These are phyloP conservation scores for Sterna hirundo DNA, from an alignment of 2,113 vertebrate species.

Conservation along the genomic window DNA sequence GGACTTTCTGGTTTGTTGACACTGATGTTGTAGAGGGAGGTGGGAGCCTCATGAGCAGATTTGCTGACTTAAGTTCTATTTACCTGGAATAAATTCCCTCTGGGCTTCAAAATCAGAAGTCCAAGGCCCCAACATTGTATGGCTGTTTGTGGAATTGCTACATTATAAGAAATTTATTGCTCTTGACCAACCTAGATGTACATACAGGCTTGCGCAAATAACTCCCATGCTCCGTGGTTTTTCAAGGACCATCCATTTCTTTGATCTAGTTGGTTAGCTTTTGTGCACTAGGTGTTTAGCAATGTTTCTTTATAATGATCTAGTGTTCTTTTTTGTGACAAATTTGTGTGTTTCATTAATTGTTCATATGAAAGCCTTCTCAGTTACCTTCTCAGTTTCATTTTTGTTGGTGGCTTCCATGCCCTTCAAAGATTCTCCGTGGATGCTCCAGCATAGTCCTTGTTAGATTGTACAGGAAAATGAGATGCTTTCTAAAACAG, in stretches of 20 bases:
- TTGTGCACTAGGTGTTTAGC: not conserved
- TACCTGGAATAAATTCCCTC: not conserved
- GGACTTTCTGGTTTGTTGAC: not conserved
- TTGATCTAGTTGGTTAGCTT: not conserved
- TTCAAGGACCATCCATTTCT: slow-evolving; percentile 5
- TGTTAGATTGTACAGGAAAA: slow-evolving; percentile 57
- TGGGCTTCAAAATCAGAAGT: not conserved
- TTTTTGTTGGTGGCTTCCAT: slow-evolving; percentile 13
- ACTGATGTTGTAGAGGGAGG: accelerated
- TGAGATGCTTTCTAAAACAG: slow-evolving; percentile 63
- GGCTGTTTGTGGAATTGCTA: not conserved
- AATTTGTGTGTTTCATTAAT: slow-evolving; percentile 12
- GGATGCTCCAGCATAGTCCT: not conserved
- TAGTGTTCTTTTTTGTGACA: not conserved
- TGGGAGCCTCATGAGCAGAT: not conserved
- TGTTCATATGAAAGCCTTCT: slow-evolving; percentile 32
- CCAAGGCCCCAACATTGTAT: accelerated
- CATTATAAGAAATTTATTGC: not conserved
- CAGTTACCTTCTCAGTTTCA: not conserved
- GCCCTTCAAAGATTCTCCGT: slow-evolving; percentile 38
- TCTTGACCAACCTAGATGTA: not conserved
- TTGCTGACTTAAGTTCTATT: not conserved
- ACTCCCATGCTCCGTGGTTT: not conserved
- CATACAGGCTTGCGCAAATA: accelerated
- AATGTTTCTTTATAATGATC: not conserved